Evolutionary conservation across 2,113 vertebrate genomes (phyloP), one percentile per base, ranked within the genome.

Genomic region (Solea senegalensis): DNA sequence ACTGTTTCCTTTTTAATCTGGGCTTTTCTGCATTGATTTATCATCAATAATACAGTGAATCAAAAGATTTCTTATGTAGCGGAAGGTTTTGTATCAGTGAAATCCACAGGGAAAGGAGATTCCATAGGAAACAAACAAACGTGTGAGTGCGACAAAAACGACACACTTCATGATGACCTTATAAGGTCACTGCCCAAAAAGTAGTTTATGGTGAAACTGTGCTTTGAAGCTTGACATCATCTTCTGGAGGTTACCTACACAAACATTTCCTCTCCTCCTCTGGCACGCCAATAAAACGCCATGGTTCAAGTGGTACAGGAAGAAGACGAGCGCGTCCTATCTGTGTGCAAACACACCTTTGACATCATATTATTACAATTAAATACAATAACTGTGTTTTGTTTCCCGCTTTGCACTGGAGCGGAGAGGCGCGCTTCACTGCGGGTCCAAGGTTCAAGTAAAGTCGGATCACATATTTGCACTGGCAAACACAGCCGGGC

Each of bases 271-370:
- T 69, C 34, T 81, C 52, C 56, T 84, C 49, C 26, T 71, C 54
- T 76, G 55, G 55, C 76, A 71, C 46, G 69, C 13, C 46, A 51
- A 73, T 65, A 59, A 65, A 71, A 71, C 5, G 0, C 7, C 15
- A 0, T 3, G 10, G 15, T 54, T 80, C 14, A 43, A 82, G 68
- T 72, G 56, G 28, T 41, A 48, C 51, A 66, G 71, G 73, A 66
- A 71, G 55, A 50, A 13, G 6, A 44, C 15, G 68, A 50, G 60
- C 44, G 8, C 3, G 54, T 76, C 48, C 34, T 51, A 41, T 72
- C 52, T 73, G 40, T 63, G 52, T 2, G 41, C 59, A 82, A 77
- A 78, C 74, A 58, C 16, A 76, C 65, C 58, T 82, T 62, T 71
- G 71, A 9, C 43, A 8, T 54, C 5, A 28, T 1, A 0, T 71